Evolutionary conservation across 2,888 invertebrate genomes (phyloP), one percentile per base, ranked within the genome.

Genomic region (Eurytoma adleriae): DNA sequence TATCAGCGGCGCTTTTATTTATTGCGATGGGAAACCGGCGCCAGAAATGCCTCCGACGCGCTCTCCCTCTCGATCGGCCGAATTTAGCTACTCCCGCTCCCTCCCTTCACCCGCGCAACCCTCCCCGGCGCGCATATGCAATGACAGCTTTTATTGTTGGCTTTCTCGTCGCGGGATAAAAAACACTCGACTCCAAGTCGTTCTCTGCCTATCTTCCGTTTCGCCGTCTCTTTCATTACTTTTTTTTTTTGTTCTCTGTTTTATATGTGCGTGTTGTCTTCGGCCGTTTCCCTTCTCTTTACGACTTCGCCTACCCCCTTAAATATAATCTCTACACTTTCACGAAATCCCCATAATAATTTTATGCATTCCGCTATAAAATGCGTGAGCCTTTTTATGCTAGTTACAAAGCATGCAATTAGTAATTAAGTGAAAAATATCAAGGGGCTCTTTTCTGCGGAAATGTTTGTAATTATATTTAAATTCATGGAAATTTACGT

Each of bases 1-100:
- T 86, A 87, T 87, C 87, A 85, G 84, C 79, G 67, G 54, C 77
- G 80, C 81, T 86, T 72, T 86, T 87, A 87, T 87, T 87, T 86
- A 87, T 86, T 86, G 85, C 86, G 77, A 84, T 84, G 83, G 84
- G 82, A 83, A 84, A 83, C 84, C 79, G 81, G 81, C 80, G 83
- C 82, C 83, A 72, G 82, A 83, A 83, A 79, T 83, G 84, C 82
- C 84, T 84, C 80, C 84, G 66, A 16, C 83, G 82, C 82, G 83
- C 83, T 85, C 84, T 82, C 72, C 40, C 40, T 40, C 40, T 40
- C 40, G 61, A 72, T 72, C 71, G 71, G 56, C 71, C 71, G 12
- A 72, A 72, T 72, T 62, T 52, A 50, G 59, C 70, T 20, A 20
- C 12, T 48, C 57, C 20, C 30, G 20, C 12, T 10, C 67, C 18